Percentiles rank a stretch among this genome's conserved stretches.
Conservation (phyloP, 2,888 invertebrate species). For the Caenorhabditis uteleia region DNA sequence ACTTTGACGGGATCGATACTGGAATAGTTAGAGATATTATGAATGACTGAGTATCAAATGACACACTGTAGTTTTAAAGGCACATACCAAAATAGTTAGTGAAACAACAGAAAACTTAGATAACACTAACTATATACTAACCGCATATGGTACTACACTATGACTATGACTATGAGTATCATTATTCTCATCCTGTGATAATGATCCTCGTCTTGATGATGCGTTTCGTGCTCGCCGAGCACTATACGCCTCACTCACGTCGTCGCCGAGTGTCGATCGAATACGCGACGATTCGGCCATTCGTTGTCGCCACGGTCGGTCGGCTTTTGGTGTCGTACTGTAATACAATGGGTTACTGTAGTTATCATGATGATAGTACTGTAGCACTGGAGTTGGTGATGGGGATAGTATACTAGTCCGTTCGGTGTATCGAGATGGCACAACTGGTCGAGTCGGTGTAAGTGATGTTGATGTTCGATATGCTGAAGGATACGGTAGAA, state of each 20-base stretch:
- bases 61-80: slow-evolving; percentile 4
- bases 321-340: slow-evolving; percentile 44
- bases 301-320: slow-evolving; percentile 66
- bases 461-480: slow-evolving; percentile 45
- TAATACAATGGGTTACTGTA: slow-evolving; percentile 2
- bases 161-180: slow-evolving; percentile 31
- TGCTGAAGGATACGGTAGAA: slow-evolving; percentile 23
- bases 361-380: slow-evolving; percentile 12
- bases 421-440: slow-evolving; percentile 41
- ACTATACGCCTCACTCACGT: slow-evolving; percentile 49
- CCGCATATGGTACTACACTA: slow-evolving; percentile 19
- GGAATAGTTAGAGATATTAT: slow-evolving; percentile 1
- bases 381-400: slow-evolving; percentile 43
- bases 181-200: slow-evolving; percentile 32
- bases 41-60: neutral
- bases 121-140: slow-evolving; percentile 22
- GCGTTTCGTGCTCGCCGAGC: slow-evolving; percentile 34
- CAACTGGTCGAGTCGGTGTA: slow-evolving; percentile 34
- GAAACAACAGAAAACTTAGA: neutral
- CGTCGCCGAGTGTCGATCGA: slow-evolving; percentile 52
- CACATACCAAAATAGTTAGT: neutral
- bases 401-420: slow-evolving; percentile 35
- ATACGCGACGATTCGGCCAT: slow-evolving; percentile 63
- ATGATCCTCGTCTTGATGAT: slow-evolving; percentile 32
- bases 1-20: slow-evolving; percentile 38